Evolutionary conservation across 2,113 vertebrate species (phyloP), one percentile per base, ranked within the genome.

Genomic region (Clarias gariepinus): DNA sequence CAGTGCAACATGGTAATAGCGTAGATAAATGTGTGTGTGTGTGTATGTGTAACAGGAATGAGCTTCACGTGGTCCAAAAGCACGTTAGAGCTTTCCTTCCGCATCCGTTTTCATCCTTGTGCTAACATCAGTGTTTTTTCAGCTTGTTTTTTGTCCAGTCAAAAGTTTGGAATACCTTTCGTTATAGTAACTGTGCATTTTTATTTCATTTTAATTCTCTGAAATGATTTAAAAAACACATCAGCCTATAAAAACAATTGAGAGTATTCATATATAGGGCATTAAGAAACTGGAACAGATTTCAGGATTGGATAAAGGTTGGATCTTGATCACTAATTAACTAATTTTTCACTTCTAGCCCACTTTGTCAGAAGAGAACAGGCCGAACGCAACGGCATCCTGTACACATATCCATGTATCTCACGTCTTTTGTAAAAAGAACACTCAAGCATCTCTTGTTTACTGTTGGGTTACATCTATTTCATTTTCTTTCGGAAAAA

Each of bases 41-140:
- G 30, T 69, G 41, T 11, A 21, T 25, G 58, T 77, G 23, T 64
- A 30, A 85, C 58, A 84, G 73, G 71, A 63, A 53, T 15, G 76
- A 89, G 86, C 90, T 90, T 90, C 90, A 90, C 84, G 16, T 78
- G 89, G 85, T 71, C 89, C 90, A 61, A 82, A 84, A 74, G 80
- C 64, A 47, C 60, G 55, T 85, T 57, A 57, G 81, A 76, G 71
- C 82, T 88, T 89, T 88, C 89, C 90, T 86, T 90, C 82, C 87
- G 85, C 88, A 88, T 87, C 83, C 78, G 81, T 84, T 85, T 84
- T 18, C 19, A 30, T 33, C n/a, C 76, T 57, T 63, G 10, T 80
- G 53, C 9, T 52, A 16, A 13, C 25, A 53, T 55, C 41, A n/a
- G 0, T 73, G 41, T 11, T 25, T 52, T 15, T 7, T 13, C 4